Conservation (phyloP, 2,113 vertebrate genomes). For the Leptobrachium leishanense region DNA sequence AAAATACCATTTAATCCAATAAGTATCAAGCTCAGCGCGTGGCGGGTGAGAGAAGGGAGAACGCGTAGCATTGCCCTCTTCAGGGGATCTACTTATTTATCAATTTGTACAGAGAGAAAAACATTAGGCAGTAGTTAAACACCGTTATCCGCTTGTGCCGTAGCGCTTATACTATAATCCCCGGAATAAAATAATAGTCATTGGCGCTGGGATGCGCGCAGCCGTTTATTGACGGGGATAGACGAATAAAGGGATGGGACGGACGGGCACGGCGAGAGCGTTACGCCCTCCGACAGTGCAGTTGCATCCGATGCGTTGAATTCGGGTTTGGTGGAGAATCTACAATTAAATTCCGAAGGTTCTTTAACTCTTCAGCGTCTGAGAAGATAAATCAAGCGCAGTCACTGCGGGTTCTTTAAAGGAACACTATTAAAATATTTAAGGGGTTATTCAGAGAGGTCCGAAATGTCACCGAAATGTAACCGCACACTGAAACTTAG, state of each 20-base stretch:
- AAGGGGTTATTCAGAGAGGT: no score
- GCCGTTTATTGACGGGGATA: slow-evolving; percentile 1
- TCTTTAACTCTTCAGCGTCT: no score
- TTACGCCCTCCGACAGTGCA: slow-evolving; percentile 1
- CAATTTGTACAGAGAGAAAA: not conserved
- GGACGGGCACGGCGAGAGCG: not conserved
- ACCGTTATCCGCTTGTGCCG: slow-evolving; percentile 20
- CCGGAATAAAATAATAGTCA: slow-evolving; percentile 20
- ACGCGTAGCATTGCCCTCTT: not conserved
- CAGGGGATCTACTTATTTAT: not conserved
- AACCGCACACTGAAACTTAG: no score
- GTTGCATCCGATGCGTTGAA: not conserved
- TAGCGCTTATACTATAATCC: slow-evolving; percentile 20
- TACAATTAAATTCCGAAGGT: no score
- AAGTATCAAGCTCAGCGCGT: not conserved
- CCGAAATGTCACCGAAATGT: no score
- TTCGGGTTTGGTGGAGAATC: not conserved
- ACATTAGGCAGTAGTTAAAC: slow-evolving; percentile 3
- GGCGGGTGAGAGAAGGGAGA: not conserved
- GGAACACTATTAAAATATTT: no score
- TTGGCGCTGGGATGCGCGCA: not conserved
- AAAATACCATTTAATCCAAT: no score
- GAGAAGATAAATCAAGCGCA: no score
- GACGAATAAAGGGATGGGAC: slow-evolving; percentile 2
- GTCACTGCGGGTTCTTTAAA: no score